phyloP scores from a whole-genome alignment of 2,888 invertebrate genomes.

The Heliconius aoede region DNA sequence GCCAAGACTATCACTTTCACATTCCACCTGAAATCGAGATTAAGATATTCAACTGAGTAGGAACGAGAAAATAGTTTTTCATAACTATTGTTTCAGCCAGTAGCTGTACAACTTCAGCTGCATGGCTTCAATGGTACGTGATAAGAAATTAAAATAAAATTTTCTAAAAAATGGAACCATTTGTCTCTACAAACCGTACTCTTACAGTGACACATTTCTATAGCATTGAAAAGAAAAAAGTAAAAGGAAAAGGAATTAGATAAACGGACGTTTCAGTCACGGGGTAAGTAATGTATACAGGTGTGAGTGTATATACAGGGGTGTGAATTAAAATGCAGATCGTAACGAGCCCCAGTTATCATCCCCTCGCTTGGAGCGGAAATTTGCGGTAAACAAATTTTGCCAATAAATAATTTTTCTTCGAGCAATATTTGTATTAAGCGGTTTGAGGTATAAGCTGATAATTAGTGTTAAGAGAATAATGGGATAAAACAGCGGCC shows the following conservation, averaged over 20 bases:
- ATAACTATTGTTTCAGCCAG: background rate
- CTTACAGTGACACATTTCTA: background rate
- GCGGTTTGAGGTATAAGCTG: constrained; percentile 28
- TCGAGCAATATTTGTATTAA: constrained; percentile 36
- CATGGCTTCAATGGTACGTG: background rate
- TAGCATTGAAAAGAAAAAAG: background rate
- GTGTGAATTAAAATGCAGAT: constrained; percentile 46
- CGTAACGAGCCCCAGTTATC: constrained; percentile 55
- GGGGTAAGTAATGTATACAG: background rate
- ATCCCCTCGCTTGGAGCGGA: constrained; percentile 41
- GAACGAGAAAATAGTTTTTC: too few relatives aligned
- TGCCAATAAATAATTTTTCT: constrained; percentile 49
- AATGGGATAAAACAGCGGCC: background rate
- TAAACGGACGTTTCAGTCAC: background rate
- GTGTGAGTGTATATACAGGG: background rate
- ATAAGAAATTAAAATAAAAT: background rate
- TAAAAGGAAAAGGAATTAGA: constrained; percentile 10
- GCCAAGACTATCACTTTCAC: background rate
- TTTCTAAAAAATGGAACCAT: background rate
- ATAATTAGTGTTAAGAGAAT: background rate
- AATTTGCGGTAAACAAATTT: constrained; percentile 50
- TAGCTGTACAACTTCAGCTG: background rate
- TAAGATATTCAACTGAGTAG: background rate
- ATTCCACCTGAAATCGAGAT: background rate
- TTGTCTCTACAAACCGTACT: background rate